Conservation (phyloP, 1,140 invertebrate genomes). For the Trichonephila inaurata region DNA sequence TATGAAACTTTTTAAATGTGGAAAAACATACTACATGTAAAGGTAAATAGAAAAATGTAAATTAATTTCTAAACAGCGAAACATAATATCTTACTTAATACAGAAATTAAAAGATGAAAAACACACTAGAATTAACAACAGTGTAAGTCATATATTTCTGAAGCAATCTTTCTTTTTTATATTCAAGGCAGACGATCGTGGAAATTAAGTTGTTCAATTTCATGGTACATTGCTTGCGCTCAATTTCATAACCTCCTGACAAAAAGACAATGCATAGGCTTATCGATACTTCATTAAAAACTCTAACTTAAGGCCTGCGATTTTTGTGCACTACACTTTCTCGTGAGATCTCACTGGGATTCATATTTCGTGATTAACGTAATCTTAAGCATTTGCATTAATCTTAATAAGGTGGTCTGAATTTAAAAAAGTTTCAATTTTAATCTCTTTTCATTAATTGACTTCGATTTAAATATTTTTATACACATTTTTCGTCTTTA, state of each 20-base stretch:
- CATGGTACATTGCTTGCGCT: neutral
- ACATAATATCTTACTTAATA: too few species aligned
- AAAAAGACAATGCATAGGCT: neutral
- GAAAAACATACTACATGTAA: too few species aligned
- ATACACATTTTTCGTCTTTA: too few species aligned
- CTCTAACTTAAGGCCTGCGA: neutral
- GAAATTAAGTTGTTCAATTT: conserved; percentile 17
- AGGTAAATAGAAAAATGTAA: too few species aligned
- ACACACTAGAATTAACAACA: neutral
- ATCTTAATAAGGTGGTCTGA: too few species aligned
- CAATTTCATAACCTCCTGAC: neutral
- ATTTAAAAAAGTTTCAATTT: too few species aligned
- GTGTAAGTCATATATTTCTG: neutral
- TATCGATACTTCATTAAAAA: neutral
- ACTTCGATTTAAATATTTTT: too few species aligned
- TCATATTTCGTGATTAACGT: neutral
- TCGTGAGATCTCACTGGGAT: neutral
- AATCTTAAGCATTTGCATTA: neutral
- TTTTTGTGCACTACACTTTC: neutral
- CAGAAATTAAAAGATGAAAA: neutral
- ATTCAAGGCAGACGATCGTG: neutral
- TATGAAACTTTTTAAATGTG: too few species aligned
- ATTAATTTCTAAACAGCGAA: too few species aligned
- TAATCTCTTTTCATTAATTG: too few species aligned
- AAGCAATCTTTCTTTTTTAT: neutral